Conservation (phyloP, 1,140 invertebrate species). For the Zaprionus capensis region DNA sequence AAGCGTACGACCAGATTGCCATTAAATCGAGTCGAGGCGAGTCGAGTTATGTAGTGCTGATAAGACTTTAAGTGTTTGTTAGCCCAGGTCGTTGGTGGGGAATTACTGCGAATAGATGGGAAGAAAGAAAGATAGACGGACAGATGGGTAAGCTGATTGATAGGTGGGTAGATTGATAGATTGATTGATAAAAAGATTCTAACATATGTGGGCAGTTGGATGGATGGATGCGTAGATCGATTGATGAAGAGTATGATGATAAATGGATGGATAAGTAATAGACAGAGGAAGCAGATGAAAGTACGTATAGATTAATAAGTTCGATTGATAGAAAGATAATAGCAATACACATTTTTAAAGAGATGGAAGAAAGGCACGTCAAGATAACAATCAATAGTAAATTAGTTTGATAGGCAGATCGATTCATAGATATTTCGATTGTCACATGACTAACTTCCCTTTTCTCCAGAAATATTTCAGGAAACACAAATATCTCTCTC, state of each 20-base stretch:
- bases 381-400: neutral
- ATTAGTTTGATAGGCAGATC: neutral
- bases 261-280: neutral
- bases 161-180: neutral
- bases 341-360: neutral
- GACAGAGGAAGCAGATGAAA: neutral
- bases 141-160: neutral
- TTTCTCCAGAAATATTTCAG: neutral
- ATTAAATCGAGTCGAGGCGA: slow-evolving; percentile 2
- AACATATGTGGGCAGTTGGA: neutral
- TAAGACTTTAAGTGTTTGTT: slow-evolving; percentile 31
- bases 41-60: neutral
- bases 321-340: neutral
- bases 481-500: neutral
- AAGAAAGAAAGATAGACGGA: neutral
- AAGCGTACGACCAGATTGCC: neutral
- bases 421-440: neutral
- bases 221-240: neutral
- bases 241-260: neutral
- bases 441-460: neutral
- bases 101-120: neutral
- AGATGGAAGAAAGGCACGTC: too few species aligned
- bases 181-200: neutral
- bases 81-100: slow-evolving; percentile 31
- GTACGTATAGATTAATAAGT: too few species aligned